These are phyloP conservation scores for Anodontia alba DNA, from an alignment of 2,888 invertebrate species.

Conservation along the genomic window DNA sequence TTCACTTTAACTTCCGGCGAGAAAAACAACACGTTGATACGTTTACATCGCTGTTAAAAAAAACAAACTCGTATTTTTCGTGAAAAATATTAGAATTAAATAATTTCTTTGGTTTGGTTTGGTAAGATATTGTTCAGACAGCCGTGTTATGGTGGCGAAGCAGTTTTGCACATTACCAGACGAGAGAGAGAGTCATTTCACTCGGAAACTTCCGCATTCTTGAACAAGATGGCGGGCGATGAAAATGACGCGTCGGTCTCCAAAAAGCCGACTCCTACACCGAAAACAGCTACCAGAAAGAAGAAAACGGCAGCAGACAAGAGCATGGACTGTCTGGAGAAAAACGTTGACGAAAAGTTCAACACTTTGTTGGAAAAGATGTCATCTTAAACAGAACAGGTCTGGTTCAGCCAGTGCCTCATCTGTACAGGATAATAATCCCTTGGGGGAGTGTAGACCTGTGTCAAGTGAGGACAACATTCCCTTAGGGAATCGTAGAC, in stretches of 20 bases:
- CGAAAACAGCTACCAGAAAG: background rate
- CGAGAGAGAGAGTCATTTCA: background rate
- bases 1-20: no score
- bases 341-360: background rate
- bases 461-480: no score
- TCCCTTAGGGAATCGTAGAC: no score
- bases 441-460: no score
- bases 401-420: background rate
- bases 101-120: no score
- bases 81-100: no score
- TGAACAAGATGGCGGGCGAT: background rate
- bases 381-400: background rate
- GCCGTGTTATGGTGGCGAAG: no score
- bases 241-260: background rate
- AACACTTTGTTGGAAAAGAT: background rate
- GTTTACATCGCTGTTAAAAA: no score
- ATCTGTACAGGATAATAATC: no score
- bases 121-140: no score
- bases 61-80: no score
- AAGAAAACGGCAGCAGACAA: constrained; percentile 7
- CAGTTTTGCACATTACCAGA: background rate
- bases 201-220: constrained; percentile 6
- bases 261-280: background rate
- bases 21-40: no score
- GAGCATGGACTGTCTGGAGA: background rate